These are phyloP conservation scores for Panurus biarmicus DNA, from an alignment of 2,113 vertebrate species.

Conservation along the genomic window DNA sequence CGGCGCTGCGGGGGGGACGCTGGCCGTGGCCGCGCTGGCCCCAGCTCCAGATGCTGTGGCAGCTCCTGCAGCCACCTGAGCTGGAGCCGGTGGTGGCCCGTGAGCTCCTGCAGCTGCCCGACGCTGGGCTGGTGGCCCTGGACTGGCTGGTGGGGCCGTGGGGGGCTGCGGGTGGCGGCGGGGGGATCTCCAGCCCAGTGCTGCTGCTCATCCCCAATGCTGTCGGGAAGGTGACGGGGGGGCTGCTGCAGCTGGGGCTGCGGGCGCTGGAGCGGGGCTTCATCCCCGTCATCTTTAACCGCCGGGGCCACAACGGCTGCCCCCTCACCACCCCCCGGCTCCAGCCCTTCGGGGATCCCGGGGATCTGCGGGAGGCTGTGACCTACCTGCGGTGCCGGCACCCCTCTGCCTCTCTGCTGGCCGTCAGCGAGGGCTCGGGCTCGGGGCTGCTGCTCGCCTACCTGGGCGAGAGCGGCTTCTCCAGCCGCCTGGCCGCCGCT, in stretches of 20 bases:
- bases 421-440: conserved; percentile 83
- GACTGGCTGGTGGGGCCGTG: conserved; percentile 72
- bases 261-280: conserved; percentile 75
- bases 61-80: background rate
- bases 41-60: background rate
- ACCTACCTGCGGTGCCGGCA: conserved; percentile 77
- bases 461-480: conserved; percentile 84
- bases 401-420: conserved; percentile 71
- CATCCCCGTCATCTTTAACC: conserved; percentile 76
- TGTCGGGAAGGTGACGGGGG: conserved; percentile 74
- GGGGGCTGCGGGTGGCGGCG: conserved; percentile 67
- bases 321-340: conserved; percentile 80
- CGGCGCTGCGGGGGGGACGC: background rate
- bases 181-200: conserved; percentile 62
- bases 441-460: conserved; percentile 83
- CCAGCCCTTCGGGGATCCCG: conserved; percentile 75
- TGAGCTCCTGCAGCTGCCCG: background rate
- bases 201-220: conserved; percentile 81
- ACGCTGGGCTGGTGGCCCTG: conserved; percentile 19
- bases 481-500: conserved; percentile 75
- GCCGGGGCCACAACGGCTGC: conserved; percentile 80
- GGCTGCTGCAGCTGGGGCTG: conserved; percentile 71
- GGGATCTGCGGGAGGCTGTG: conserved; percentile 79
- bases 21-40: background rate
- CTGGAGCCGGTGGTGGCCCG: background rate